Percentiles rank a stretch among this genome's conserved stretches.
phyloP scores from a whole-genome alignment of 2,888 invertebrate species.

The Chrysotoxum bicinctum region DNA sequence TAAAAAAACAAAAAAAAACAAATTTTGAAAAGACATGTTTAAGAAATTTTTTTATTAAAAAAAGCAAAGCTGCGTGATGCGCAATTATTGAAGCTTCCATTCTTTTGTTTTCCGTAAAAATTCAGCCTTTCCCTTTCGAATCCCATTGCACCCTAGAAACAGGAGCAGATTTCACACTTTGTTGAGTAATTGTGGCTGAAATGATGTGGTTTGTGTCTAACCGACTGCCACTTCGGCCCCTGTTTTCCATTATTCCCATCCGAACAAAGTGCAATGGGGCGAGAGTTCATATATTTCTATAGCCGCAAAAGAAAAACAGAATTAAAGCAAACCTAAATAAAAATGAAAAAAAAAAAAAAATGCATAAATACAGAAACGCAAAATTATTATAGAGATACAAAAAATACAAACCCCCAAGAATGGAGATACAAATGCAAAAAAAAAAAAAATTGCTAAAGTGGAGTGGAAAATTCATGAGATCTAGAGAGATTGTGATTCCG shows the following conservation, averaged over 20 bases:
- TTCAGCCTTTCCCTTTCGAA: background rate
- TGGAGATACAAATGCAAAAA: background rate
- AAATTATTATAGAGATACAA: background rate
- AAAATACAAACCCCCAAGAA: conserved; percentile 6
- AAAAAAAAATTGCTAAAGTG: background rate
- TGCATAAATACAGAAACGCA: background rate
- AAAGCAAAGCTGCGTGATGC: background rate
- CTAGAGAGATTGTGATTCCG: background rate
- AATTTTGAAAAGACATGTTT: background rate
- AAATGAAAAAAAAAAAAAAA: conserved; percentile 2
- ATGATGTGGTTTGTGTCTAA: conserved; percentile 9
- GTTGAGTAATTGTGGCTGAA: background rate
- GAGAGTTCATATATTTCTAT: conserved; percentile 46
- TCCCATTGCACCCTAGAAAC: conserved; percentile 1
- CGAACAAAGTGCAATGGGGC: conserved; percentile 61
- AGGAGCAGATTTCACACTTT: conserved; percentile 15
- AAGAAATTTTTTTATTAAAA: background rate
- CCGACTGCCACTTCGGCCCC: background rate
- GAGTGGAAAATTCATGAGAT: conserved; percentile 22
- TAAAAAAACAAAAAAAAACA: too few species aligned
- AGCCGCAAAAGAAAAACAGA: conserved; percentile 12
- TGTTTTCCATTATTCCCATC: conserved; percentile 6
- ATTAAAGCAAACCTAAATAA: too few species aligned
- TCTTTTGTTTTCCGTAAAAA: background rate
- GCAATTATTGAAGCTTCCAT: background rate